Evolutionary conservation across 2,888 invertebrate species (phyloP), one percentile per base, ranked within the genome.

Genomic region (Anaspis maculata): DNA sequence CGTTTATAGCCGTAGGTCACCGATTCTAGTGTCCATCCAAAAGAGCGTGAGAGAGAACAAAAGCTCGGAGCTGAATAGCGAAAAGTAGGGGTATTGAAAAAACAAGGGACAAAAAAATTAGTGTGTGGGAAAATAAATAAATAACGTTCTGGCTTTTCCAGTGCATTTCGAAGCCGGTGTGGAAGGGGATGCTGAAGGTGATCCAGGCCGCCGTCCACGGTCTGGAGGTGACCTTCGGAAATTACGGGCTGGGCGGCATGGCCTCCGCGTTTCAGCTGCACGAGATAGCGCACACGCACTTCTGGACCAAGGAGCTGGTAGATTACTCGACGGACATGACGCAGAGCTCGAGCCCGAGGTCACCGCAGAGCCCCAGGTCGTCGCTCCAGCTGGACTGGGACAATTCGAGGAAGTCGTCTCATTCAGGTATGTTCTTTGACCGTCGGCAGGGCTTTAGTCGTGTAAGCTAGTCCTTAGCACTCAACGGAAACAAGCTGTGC

Each of bases 271-370:
- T 94, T 66, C 92, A 95, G 67, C 73, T 97, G 45, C 82, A 97
- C 54, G 98, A 99, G 73, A 94, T 99, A 58, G 90, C 94, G 2
- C 97, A 99, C 64, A 99, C 98, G 0, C 97, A 98, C 67, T 99
- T 85, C 62, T 95, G 94, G 91, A 86, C 85, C 49, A 86, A 88
- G 57, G 91, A 91, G 60, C 62, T 88, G 5, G 72, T 71, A 23
- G 78, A 78, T 43, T 66, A 66, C 1, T 72, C 71, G 15, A 62
- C 70, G 51, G 73, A 59, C 36, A 56, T 64, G 32, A 62, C 63
- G 4, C 60, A 57, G 42, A 67, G 73, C 40, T 74, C 76, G 2
- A 78, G 77, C 58, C 83, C 83, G 14, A 71, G 73, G 27, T 81
- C 81, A 0, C 75, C 77, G n/a, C 69, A 71, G 50, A 74, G 75